These are phyloP conservation scores for Epinephelus coioides DNA, from an alignment of 2,797 vertebrate species.

Conservation along the genomic window DNA sequence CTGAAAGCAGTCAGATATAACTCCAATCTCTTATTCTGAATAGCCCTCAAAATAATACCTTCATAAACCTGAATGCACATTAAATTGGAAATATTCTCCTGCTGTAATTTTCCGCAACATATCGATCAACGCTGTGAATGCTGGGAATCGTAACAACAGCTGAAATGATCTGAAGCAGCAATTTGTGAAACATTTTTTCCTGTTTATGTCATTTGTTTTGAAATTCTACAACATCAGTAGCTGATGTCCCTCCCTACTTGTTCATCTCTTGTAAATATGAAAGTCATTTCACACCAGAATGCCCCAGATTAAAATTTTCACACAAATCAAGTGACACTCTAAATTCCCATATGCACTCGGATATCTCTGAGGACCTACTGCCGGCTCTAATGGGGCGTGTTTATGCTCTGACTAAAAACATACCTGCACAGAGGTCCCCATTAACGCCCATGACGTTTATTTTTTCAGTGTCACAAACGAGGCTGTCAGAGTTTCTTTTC, in stretches of 20 bases:
- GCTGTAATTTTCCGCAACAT: neutral
- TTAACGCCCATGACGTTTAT: conserved; percentile 54
- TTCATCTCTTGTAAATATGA: conserved; percentile 57
- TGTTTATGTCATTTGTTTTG: conserved; percentile 14
- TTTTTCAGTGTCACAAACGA: conserved; percentile 52
- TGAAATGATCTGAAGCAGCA: neutral
- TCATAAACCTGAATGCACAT: neutral
- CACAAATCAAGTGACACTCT: conserved; percentile 61
- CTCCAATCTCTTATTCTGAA: neutral
- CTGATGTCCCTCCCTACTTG: conserved; percentile 33
- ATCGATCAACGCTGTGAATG: conserved; percentile 17
- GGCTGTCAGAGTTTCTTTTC: conserved; percentile 57
- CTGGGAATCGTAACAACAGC: neutral
- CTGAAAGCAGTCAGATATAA: neutral
- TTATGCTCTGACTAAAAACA: conserved; percentile 64
- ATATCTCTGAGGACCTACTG: conserved; percentile 47
- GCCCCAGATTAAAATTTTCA: conserved; percentile 55
- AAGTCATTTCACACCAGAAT: conserved; percentile 71
- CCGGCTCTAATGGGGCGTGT: conserved; percentile 64
- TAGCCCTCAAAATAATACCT: neutral
- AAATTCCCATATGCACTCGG: conserved; percentile 37
- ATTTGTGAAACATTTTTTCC: conserved; percentile 4
- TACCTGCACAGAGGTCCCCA: conserved; percentile 50
- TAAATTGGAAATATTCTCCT: neutral
- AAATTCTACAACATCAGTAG: conserved; percentile 10